Base-by-base conservation (phyloP, 2,113 vertebrate species). In the Verasper variegatus region DNA sequence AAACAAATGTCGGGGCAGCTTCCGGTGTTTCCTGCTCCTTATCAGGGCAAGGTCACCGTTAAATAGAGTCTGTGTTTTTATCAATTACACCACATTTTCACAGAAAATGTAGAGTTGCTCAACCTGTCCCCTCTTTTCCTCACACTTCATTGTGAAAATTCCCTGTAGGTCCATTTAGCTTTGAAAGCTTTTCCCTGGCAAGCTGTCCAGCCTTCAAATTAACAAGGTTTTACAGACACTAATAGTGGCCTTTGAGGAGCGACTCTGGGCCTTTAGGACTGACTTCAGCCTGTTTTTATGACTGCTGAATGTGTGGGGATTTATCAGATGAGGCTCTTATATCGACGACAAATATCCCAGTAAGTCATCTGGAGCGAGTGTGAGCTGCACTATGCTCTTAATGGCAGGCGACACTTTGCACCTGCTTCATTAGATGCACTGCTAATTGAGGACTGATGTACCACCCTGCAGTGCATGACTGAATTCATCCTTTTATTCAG, bases 181-280 rank as follows among this genome's bases (percentile, higher is more conserved):
- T 82, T 74, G 40, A 84, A 91, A 83, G 82, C 88, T 82, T 90
- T 83, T 83, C 84, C 77, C 80, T 55, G 68, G 76, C 68, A 78
- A 67, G 21, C 78, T 47, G 64, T 71, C 83, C 14, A 3, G 70
- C 31, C 56, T 71, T 83, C 68, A 81, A 81, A 84, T 88, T 86
- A 90, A 88, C 82, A 78, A 80, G 71, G 73, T 89, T 90, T 76
- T 72, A 66, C 76, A 79, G 74, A 60, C 63, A 74, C 76, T 85
- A 81, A 69, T 82, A 72, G 60, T 72, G 75, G 76, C 71, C 74
- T 91, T 89, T 80, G 78, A 81, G 80, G 70, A 63, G 60, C 63
- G 23, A 65, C 65, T 71, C 17, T 63, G 27, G 35, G 21, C 17
- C 23, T 75, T 81, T 61, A 74, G 67, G 82, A 59, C 60, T 70